Evolutionary conservation across 2,797 vertebrate genomes (phyloP), one percentile per base, ranked within the genome.

Genomic region (Champsocephalus esox): DNA sequence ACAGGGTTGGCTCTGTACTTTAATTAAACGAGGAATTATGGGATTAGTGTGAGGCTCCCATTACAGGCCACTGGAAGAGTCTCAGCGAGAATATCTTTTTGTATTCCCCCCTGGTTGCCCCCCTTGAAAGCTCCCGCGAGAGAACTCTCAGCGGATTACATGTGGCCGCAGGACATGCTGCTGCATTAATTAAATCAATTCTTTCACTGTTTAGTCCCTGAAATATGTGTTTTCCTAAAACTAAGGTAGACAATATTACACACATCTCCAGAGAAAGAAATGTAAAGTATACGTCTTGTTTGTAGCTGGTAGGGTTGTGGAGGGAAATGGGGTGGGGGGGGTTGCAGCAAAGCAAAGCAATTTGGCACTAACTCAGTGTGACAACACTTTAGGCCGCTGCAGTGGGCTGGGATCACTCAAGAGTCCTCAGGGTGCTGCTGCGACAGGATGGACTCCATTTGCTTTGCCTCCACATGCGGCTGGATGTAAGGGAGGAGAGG

Each of bases 1-100:
- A 86, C 79, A 85, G 90, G 89, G 90, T 91, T 78, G 72, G 83
- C 92, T 89, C 92, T 82, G 82, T 89, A 94, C 93, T 96, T 95
- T 95, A 95, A 96, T 95, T 94, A 96, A 95, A 94, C 94, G 94
- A 94, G 94, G 94, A 95, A 95, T 95, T 96, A 94, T 90, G 91
- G 95, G 96, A 96, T 96, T 95, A 96, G 91, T 90, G 73, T 52
- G 82, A 91, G 89, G 80, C 83, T 93, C 88, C 92, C 86, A 93
- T 94, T 94, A 92, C 88, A 93, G 92, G 79, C 92, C 90, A 92
- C 91, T 94, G 89, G 89, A 93, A 88, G 92, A 93, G 89, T 91
- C 88, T 89, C 80, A 79, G 86, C 79, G 88, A 92, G 88, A 92
- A 92, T 90, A 89, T 92, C 89, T 92, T 92, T 93, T 93, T 94